These are phyloP conservation scores for Chaetodon trifascialis DNA, from an alignment of 2,113 vertebrate species.

Conservation along the genomic window DNA sequence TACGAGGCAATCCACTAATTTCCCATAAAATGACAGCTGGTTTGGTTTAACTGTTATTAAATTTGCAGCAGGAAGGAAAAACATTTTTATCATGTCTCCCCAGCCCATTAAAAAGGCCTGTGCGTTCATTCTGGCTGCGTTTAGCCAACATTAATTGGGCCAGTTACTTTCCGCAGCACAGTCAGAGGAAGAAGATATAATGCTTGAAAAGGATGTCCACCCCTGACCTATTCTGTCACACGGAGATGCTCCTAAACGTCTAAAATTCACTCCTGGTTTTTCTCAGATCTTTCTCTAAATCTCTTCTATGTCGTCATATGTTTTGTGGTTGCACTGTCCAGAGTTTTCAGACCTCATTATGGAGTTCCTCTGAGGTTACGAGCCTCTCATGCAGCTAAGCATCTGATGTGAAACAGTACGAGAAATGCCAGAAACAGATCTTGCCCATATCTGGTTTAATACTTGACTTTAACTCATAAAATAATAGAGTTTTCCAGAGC, in stretches of 20 bases:
- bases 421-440: not conserved
- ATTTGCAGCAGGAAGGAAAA: conserved; percentile 7
- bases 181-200: not conserved
- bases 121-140: not conserved
- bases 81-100: not conserved
- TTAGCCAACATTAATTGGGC: conserved; percentile 30
- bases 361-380: not conserved
- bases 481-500: not conserved
- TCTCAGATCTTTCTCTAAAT: not conserved
- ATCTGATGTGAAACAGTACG: conserved; percentile 9
- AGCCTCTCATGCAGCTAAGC: not conserved
- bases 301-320: not conserved
- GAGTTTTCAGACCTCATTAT: conserved; percentile 5
- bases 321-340: not conserved
- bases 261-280: not conserved
- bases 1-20: not conserved
- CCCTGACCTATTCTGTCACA: not conserved
- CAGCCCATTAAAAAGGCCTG: not conserved
- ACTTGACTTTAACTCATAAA: not conserved
- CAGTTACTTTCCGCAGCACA: conserved; percentile 30
- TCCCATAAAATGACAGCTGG: conserved; percentile 7
- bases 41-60: not conserved
- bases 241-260: not conserved
- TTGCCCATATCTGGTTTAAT: not conserved
- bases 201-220: conserved; percentile 16